Evolutionary conservation across 2,113 vertebrate species (phyloP), one percentile per base, ranked within the genome.

Genomic region (Prionailurus viverrinus): DNA sequence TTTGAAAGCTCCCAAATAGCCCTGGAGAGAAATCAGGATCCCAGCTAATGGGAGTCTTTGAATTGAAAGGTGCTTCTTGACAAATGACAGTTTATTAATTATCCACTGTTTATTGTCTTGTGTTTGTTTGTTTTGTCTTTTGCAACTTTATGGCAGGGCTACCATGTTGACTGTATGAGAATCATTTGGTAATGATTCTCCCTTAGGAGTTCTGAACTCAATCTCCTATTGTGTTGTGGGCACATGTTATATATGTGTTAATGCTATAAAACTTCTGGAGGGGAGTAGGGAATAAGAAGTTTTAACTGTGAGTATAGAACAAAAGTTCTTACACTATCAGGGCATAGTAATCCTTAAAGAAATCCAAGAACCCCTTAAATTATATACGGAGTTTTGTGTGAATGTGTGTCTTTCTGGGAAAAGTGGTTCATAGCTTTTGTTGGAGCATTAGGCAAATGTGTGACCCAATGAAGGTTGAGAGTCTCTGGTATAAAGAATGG

Each of bases 11-110:
- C 39, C 51, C 93, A 6, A 96, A 69, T 61, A 87, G 65, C 11
- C 23, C 33, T 15, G 19, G 27, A 81, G 63, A 94, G 84, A 94
- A 63, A 21, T 71, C 23, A 90, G 82, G 29, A 90, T 94, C 13
- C 45, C 71, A 89, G 14, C 16, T 58, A 95, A 84, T 74, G 19
- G 48, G 41, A 95, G 5, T 15, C 21, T 97, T 66, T 88, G 89
- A n/a, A 84, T 88, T 94, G 89, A 95, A 51, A 94, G 78, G 27
- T 95, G 29, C 58, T 91, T 90, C 33, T 94, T 82, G 33, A 88
- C 39, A 94, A 85, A 92, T 25, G 41, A 73, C 15, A 89, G 36
- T 84, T 81, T 74, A 88, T 58, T 94, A 91, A 96, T 91, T 96
- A 65, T 4, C 31, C n/a, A 78, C 1, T 68, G 18, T 96, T 95